These are phyloP conservation scores for Numenius arquata DNA, from an alignment of 2,113 vertebrate species.

Conservation along the genomic window DNA sequence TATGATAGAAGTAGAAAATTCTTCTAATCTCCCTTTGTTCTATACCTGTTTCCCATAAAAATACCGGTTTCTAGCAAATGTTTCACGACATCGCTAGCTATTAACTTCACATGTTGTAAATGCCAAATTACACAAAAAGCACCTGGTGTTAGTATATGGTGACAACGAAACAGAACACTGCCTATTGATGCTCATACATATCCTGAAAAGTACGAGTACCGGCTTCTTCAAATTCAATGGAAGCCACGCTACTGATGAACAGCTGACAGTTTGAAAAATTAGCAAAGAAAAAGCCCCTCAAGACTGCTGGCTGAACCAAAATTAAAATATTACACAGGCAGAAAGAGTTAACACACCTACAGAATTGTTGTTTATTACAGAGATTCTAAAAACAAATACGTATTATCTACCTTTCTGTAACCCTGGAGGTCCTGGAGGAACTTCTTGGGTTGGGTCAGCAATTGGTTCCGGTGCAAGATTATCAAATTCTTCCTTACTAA, in stretches of 20 bases:
- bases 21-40: background rate
- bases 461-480: constrained; percentile 78
- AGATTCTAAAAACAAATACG: background rate
- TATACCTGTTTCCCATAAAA: background rate
- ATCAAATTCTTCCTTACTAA: constrained; percentile 88
- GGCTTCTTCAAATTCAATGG: background rate
- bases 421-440: constrained; percentile 66
- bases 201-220: background rate
- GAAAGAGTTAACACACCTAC: background rate
- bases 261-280: background rate
- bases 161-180: background rate
- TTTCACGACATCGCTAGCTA: background rate
- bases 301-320: background rate
- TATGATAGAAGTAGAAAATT: background rate
- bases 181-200: background rate
- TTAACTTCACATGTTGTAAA: background rate
- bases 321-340: background rate
- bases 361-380: background rate
- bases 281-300: background rate
- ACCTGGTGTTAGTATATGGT: background rate
- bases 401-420: constrained; percentile 63
- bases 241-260: background rate
- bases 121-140: background rate
- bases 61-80: background rate
- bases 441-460: constrained; percentile 75